These are phyloP conservation scores for Antitype chi DNA, from an alignment of 2,888 invertebrate species.

Conservation along the genomic window DNA sequence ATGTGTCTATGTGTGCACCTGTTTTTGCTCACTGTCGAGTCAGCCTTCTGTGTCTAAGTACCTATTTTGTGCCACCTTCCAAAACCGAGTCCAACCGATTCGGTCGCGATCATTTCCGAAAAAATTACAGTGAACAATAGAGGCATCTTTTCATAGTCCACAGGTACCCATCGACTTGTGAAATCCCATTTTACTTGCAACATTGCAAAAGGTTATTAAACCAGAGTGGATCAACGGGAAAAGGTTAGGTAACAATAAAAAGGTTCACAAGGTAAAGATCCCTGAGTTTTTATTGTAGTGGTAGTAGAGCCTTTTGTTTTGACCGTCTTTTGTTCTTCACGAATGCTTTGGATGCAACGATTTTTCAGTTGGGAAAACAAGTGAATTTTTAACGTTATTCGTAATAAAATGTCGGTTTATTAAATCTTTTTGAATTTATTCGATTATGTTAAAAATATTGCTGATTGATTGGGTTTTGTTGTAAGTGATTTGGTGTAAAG, in stretches of 20 bases:
- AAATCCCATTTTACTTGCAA: conserved; percentile 75
- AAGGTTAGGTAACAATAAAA: conserved; percentile 85
- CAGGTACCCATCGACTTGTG: conserved; percentile 59
- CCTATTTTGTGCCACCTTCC: not conserved
- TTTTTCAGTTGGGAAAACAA: conserved; percentile 81
- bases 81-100: conserved; percentile 7
- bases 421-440: conserved; percentile 52
- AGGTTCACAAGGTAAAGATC: conserved; percentile 80
- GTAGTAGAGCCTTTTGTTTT: conserved; percentile 78
- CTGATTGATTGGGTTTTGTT: conserved; percentile 39
- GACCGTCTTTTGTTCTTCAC: conserved; percentile 77
- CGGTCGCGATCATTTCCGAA: conserved; percentile 33
- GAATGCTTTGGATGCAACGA: conserved; percentile 80
- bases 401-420: conserved; percentile 63
- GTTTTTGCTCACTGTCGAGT: not conserved
- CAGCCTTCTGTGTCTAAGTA: not conserved
- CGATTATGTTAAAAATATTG: conserved; percentile 39
- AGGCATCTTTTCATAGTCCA: conserved; percentile 46
- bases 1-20: not conserved
- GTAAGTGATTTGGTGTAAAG: conserved; percentile 10
- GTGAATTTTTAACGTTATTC: conserved; percentile 70
- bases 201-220: conserved; percentile 81
- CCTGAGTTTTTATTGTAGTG: conserved; percentile 78
- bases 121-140: conserved; percentile 54
- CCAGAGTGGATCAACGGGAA: conserved; percentile 82